Evolutionary conservation across 2,113 vertebrate genomes (phyloP), one percentile per base, ranked within the genome.

Genomic region (Mesitornis unicolor): DNA sequence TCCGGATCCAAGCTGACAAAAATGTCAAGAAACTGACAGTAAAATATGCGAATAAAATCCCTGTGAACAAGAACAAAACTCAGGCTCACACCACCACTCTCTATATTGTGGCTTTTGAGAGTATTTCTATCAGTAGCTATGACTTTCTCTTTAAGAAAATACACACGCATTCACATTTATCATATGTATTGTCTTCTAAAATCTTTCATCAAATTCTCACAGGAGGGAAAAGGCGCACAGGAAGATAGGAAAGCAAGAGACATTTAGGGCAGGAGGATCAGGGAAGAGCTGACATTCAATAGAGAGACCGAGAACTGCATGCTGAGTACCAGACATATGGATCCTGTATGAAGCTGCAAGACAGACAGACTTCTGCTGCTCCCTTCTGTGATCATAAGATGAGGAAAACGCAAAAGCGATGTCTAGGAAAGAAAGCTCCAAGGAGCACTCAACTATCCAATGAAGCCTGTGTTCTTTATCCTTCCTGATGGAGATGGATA

Each of bases 1-100:
- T 98, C 98, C 98, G 97, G 98, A 98, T 98, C 98, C 96, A 97
- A 98, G 96, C 99, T 99, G 99, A 99, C 99, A 99, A 98, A 98
- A 98, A 98, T 98, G 98, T 99, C 99, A 98, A 98, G 97, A 98
- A 98, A 98, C 98, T 99, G 99, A 99, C 99, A 98, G 98, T 98
- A 98, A 99, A 99, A 98, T 99, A 99, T 98, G 98, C 98, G 92
- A 98, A 98, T 97, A 97, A 94, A 98, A 98, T 96, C 95, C 87
- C 95, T 74, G 97, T 85, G 91, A 96, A 98, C 86, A 4, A 94
- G 96, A 98, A 94, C 91, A 97, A 95, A 97, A 89, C 94, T 81
- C 87, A 74, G 96, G 92, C 97, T 96, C 73, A 81, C 92, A 89
- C 90, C 89, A 94, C 65, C 64, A 82, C 64, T 81, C 47, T 96